Base-by-base conservation (phyloP, 2,797 vertebrate species). In the Avahi laniger region DNA sequence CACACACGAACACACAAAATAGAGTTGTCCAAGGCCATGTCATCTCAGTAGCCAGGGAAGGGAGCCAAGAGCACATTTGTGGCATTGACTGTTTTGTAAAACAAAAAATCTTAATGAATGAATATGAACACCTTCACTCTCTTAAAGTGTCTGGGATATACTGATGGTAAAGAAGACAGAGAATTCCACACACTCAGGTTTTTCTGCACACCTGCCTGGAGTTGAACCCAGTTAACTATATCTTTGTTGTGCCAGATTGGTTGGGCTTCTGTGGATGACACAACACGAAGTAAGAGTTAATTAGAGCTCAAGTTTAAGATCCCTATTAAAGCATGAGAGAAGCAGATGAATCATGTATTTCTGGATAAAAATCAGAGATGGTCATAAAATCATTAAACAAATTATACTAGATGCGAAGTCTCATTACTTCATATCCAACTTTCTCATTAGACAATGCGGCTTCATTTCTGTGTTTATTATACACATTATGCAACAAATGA, bases 301-400 rank as follows among this genome's bases (percentile, higher is more conserved):
- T 65, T 89, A 73, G 7, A 24, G 10, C 59, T 91, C 43, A 73
- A 79, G 35, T 84, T 72, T 90, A 81, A 94, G 81, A 26, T 7
- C 15, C 46, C 41, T 81, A 10, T 72, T 90, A 84, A 94, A 83
- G 14, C 33, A 48, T 41, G 6, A 92, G 41, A 84, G 61, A 75
- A 79, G n/a, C 14, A 52, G 15, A 35, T 78, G 70, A 89, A 86
- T 81, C 24, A 41, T 54, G 17, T 84, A 81, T 89, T 89, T 61
- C 65, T 82, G 69, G 76, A 67, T 79, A 94, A 86, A 96, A 90
- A 84, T 59, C 92, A 81, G 43, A 87, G 48, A 78, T 65, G n/a
- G 35, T 50, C 76, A 83, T 69, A 35, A 95, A 93, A 52, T 7
- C 76, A 92, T 35, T 65, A 87, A 78, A 92, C 30, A 65, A 87